A percentile compares a stretch with the other conserved stretches of the same genome.
These are phyloP conservation scores for Stenchaetothrips biformis DNA, from an alignment of 2,888 invertebrate species.

Conservation along the genomic window DNA sequence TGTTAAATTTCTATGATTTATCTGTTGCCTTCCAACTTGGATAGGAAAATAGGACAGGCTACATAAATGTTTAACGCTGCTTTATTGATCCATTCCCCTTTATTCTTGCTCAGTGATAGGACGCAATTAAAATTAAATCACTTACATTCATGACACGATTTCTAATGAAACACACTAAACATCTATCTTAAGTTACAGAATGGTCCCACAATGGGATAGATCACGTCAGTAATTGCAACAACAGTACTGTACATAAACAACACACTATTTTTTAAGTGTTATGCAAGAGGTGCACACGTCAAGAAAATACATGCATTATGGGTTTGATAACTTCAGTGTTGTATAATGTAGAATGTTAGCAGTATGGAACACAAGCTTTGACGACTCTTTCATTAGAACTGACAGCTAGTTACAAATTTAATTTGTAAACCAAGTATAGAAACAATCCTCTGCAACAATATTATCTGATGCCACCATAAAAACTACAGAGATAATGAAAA, in stretches of 20 bases:
- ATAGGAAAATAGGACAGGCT: too few relatives aligned
- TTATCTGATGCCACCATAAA: too few relatives aligned
- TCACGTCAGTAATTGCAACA: neutral
- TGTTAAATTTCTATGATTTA: too few relatives aligned
- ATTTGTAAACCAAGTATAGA: too few relatives aligned
- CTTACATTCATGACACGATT: neutral
- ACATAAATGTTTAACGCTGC: too few relatives aligned
- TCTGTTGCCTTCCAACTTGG: too few relatives aligned
- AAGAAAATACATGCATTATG: neutral
- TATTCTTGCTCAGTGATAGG: neutral
- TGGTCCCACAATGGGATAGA: neutral
- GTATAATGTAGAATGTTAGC: neutral
- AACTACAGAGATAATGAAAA: too few relatives aligned
- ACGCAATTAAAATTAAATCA: slow-evolving; percentile 8
- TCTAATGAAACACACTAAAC: neutral
- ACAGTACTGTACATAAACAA: neutral
- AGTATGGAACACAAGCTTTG: neutral
- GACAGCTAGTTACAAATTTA: neutral
- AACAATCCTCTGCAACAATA: too few relatives aligned
- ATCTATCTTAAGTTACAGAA: neutral
- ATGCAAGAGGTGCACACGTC: neutral
- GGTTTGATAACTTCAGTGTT: neutral
- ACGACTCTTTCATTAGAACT: neutral
- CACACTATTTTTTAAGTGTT: neutral
- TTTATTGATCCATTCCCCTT: too few relatives aligned